Base-by-base conservation (phyloP, 2,797 vertebrate genomes). In the Podargus strigoides region DNA sequence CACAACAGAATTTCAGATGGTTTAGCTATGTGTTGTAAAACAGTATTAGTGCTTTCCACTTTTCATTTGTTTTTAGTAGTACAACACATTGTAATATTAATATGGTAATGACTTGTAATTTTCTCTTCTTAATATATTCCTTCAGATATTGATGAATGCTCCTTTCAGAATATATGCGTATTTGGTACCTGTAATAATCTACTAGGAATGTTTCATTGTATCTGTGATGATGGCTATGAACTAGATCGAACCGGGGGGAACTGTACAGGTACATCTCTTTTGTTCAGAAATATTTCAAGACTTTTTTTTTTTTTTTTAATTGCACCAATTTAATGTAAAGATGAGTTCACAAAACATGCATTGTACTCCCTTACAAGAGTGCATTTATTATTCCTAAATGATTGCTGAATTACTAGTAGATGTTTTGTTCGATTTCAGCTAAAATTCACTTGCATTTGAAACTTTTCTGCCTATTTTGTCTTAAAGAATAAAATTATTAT, bases 161-260 rank as follows among this genome's bases (percentile, higher is more conserved):
- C 97, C 89, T 98, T 98, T 90, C 98, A 98, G 94, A 98, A 98
- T 60, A 98, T 98, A 73, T 98, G 98, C 96, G 97, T 98, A 22
- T 99, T 98, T 97, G 98, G 98, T 86, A 98, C 98, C 18, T 99
- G 98, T 88, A 98, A 98, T 92, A 98, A 99, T 76, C 97, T 98
- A 46, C 98, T 98, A 34, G 98, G 98, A 87, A 98, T 98, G 98
- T 99, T 98, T 82, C 98, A 97, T 37, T 98, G 98, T 74, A 97
- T 98, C 90, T 99, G 98, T 41, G 98, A 98, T 59, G 98, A 98
- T 80, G 98, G 98, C 27, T 98, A 98, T 62, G 98, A 98, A 90
- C 88, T 98, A 78, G 98, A 98, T 94, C 94, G 97, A 89, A 98
- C 98, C 0, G 98, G 98, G 47, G 98, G 98, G n/a, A 98, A 98